Conservation (phyloP, 1,140 invertebrate genomes). For the Brachionus paranguensis region DNA sequence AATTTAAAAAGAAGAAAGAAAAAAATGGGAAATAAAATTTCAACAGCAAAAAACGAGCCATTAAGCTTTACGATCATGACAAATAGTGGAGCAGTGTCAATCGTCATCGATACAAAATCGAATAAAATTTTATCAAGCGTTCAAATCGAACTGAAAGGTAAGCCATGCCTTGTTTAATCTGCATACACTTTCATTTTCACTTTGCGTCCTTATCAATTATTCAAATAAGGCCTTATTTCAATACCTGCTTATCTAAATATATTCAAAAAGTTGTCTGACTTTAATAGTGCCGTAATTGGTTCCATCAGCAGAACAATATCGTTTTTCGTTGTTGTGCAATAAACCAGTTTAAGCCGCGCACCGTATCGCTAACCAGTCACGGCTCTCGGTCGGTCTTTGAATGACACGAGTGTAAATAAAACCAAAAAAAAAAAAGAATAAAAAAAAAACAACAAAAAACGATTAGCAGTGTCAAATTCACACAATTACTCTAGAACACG, state of each 20-base stretch:
- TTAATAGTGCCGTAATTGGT: background rate
- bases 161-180: background rate
- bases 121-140: constrained; percentile 28
- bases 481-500: background rate
- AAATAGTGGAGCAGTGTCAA: too few species aligned
- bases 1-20: background rate
- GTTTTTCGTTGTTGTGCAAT: background rate
- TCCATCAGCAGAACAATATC: constrained; percentile 21
- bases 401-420: constrained; percentile 11
- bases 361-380: constrained; percentile 1
- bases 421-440: background rate
- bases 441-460: background rate
- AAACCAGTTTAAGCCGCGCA: background rate
- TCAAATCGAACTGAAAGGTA: background rate
- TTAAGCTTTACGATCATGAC: background rate
- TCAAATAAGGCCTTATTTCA: background rate
- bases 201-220: constrained; percentile 6
- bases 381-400: background rate
- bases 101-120: background rate
- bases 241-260: constrained; percentile 38
- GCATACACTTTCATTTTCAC: background rate
- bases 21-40: background rate
- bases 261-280: constrained; percentile 11
- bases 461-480: background rate
- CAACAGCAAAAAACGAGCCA: background rate